These are phyloP conservation scores for Antrozous pallidus DNA, from an alignment of 2,797 vertebrate species.

Conservation along the genomic window DNA sequence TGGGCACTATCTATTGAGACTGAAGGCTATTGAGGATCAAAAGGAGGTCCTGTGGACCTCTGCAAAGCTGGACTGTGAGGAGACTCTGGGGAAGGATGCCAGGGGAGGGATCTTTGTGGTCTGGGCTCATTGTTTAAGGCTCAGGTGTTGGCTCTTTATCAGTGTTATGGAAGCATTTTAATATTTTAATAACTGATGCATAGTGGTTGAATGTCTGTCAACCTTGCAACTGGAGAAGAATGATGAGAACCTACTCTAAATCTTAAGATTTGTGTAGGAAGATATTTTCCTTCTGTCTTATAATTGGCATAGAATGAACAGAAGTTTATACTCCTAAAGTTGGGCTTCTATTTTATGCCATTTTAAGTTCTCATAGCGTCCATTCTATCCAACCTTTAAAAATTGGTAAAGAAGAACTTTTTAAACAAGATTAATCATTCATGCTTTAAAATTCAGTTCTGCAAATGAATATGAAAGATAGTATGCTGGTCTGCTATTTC, in stretches of 20 bases:
- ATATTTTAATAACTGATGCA: background rate
- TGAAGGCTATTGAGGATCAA: background rate
- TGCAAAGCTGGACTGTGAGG: background rate
- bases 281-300: background rate
- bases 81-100: fast-evolving
- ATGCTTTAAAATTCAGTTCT: background rate
- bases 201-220: background rate
- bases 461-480: background rate
- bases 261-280: background rate
- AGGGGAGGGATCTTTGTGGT: background rate
- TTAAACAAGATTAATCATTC: background rate
- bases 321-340: background rate
- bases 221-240: background rate
- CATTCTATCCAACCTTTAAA: background rate
- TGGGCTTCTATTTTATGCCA: background rate
- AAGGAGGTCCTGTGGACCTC: background rate
- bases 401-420: background rate
- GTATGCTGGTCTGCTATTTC: background rate
- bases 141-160: background rate
- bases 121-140: background rate
- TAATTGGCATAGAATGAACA: background rate
- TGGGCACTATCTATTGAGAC: background rate
- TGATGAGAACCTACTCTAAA: background rate
- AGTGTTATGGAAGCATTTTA: background rate
- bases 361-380: background rate